Conservation (phyloP, 2,113 vertebrate genomes). For the Prunella fulvescens region DNA sequence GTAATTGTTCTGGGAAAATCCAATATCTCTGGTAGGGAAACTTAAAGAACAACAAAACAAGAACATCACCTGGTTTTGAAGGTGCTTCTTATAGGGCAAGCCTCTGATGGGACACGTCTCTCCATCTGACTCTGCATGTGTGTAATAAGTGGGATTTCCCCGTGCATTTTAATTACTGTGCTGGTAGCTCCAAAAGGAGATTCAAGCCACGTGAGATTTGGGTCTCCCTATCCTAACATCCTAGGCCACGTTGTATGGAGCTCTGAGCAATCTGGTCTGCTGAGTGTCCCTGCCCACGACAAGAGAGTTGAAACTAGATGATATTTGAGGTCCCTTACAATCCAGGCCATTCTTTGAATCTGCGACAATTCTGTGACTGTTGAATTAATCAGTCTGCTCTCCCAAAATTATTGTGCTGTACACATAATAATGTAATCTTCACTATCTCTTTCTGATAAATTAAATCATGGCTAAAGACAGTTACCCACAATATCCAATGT, state of each 20-base stretch:
- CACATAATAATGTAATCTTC: neutral
- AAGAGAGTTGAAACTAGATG: neutral
- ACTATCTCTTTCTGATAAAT: neutral
- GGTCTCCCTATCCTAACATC: accelerated
- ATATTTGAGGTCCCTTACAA: neutral
- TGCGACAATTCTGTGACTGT: neutral
- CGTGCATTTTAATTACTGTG: neutral
- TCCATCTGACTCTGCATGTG: neutral
- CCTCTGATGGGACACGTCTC: neutral
- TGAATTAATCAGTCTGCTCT: neutral
- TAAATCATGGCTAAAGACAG: neutral
- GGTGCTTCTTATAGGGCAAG: neutral
- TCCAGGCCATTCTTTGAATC: neutral
- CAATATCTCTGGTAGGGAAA: neutral
- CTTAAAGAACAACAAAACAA: neutral
- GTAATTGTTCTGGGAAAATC: neutral
- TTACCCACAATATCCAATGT: neutral
- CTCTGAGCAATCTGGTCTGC: neutral
- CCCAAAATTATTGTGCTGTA: neutral
- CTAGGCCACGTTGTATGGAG: too few relatives aligned
- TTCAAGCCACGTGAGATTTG: neutral
- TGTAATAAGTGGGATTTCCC: neutral
- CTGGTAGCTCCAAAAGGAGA: neutral
- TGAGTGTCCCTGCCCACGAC: too few relatives aligned
- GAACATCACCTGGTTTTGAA: neutral